Base-by-base conservation (phyloP, 2,797 vertebrate genomes). In the Thamnophis elegans region DNA sequence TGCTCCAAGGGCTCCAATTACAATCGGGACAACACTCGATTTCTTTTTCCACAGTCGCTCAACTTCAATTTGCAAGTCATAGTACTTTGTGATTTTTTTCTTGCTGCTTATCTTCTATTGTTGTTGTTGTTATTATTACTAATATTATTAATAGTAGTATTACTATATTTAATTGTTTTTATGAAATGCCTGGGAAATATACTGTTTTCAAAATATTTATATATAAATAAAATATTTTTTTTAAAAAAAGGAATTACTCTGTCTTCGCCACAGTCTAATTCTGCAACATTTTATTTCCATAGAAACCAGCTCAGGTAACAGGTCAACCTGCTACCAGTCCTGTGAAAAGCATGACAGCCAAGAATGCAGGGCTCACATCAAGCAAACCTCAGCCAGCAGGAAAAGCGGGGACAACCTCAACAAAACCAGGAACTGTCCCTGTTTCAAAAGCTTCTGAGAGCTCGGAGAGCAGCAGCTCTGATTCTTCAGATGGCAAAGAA, bases 391-490 rank as follows among this genome's bases (percentile, higher is more conserved):
- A 32, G 62, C 32, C 94, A 36, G 3, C 1, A 0, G 94, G 95
- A 18, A 97, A 94, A 89, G 89, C 11, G 36, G 12, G n/a, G 32
- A 92, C 20, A 86, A 0, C 13, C 60, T 22, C 59, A 12, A 18
- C 22, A 6, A 92, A 89, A 78, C 7, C 68, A 54, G 62, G 85
- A 9, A 18, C 53, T n/a, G 91, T 7, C 1, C 32, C 86, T 5
- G 32, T 54, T 13, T 94, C 51, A 92, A 93, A 87, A 14, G 91
- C 56, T 62, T 94, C 95, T 1, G 85, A 96, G 92, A 95, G 91
- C 92, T 96, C 7, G 0, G 92, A 90, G 54, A 90, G 60, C 2
- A 87, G 62, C 86, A 91, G 68, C 26, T 93, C 56, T 0, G 25
- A 82, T 55, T 94, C 92, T 89, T 95, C 4, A 0, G 94, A 93